These are phyloP conservation scores for Eidolon helvum DNA, from an alignment of 2,113 vertebrate genomes.

Conservation along the genomic window DNA sequence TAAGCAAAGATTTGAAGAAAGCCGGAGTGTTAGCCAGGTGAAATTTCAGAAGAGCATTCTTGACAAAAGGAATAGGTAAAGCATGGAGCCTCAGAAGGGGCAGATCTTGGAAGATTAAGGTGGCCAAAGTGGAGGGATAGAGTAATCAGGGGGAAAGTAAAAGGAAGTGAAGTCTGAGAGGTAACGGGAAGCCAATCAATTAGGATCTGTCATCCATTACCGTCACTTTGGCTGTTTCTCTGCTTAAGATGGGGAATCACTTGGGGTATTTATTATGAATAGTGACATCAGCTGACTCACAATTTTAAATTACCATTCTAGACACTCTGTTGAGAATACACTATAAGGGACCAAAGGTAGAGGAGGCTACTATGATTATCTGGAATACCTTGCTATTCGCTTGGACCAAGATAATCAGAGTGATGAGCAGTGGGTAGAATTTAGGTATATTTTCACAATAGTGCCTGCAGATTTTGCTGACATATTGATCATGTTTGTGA, in stretches of 20 bases:
- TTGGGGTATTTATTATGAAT: neutral
- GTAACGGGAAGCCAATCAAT: neutral
- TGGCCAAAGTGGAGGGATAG: too few species aligned
- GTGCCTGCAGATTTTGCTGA: neutral
- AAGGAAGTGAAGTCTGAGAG: neutral
- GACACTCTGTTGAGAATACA: neutral
- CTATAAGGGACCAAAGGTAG: neutral
- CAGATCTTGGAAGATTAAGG: neutral
- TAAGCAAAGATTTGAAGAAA: neutral
- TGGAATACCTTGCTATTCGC: neutral
- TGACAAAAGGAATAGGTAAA: neutral
- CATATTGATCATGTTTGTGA: neutral
- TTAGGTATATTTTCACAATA: neutral
- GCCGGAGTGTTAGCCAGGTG: neutral
- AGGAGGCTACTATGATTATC: neutral
- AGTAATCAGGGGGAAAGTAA: neutral
- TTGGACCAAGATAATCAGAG: neutral
- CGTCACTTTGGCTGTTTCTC: neutral
- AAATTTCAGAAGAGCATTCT: neutral
- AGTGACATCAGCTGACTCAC: neutral
- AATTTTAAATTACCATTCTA: neutral
- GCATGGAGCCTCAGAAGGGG: neutral
- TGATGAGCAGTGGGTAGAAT: neutral
- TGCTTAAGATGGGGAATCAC: neutral
- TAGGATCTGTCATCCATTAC: neutral